Evolutionary conservation across 2,113 vertebrate species (phyloP).

Genomic region (Daubentonia madagascariensis): DNA sequence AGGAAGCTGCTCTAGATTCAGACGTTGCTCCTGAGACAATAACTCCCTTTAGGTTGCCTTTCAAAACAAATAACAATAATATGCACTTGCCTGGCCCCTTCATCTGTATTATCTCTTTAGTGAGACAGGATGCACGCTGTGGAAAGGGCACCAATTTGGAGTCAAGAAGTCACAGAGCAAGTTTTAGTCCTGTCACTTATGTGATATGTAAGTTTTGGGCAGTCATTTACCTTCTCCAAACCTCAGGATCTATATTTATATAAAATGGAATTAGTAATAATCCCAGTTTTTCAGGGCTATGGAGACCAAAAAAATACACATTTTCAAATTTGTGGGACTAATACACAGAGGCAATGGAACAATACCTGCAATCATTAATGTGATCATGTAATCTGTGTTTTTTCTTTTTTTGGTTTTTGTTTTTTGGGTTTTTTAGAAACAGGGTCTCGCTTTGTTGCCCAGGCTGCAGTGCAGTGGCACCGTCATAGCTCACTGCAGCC

Average conservation of each 20-base stretch:
- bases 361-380: neutral
- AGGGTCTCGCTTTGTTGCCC: no score
- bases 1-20: slow-evolving; percentile 46
- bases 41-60: neutral
- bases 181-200: neutral
- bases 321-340: neutral
- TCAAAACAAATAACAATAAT: slow-evolving; percentile 41
- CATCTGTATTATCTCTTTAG: neutral
- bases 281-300: neutral
- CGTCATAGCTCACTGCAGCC: no score
- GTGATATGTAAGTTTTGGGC: neutral
- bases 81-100: neutral
- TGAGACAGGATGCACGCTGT: neutral
- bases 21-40: neutral
- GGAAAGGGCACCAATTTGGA: neutral
- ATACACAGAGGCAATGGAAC: neutral
- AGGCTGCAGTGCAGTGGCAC: no score
- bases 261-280: neutral
- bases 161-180: neutral
- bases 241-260: neutral
- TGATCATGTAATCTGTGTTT: neutral
- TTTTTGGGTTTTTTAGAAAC: neutral
- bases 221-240: neutral
- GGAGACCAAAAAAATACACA: neutral
- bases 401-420: neutral